Base-by-base conservation (phyloP, 2,888 invertebrate species). In the Euzophera pinguis region DNA sequence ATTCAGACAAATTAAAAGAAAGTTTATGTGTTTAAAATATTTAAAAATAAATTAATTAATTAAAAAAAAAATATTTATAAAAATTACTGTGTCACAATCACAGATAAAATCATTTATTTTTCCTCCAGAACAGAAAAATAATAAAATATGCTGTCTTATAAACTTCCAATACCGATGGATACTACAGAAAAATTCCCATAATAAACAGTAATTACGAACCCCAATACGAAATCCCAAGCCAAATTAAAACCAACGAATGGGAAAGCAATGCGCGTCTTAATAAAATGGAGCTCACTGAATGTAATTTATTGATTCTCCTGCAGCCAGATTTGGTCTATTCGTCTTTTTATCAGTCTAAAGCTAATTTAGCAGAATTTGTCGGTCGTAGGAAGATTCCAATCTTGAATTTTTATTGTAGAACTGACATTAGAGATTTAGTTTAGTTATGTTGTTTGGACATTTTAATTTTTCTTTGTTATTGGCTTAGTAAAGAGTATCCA, bases 351-450 rank as follows among this genome's bases (percentile, higher is more conserved):
- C 60, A 57, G 55, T 64, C 64, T 54, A 55, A 59, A 64, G 64
- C 65, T 70, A 71, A 73, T 71, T 68, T 59, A 55, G 61, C 62
- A 50, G 56, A 61, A 60, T 60, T 63, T 59, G 63, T 54, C 29
- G 13, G 6, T 43, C 43, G 27, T 29, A 43, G 13, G 13, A 43
- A 43, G 43, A 43, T 29, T 29, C 9, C 29, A 4, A 13, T 9
- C 13, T 7, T 12, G 29, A 12, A 43, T 12, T 29, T 12, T 43
- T 13, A 12, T 6, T 3, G 4, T 14, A 13, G 42, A 29, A 43
- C 8, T 29, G 29, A 29, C 29, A 12, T 32, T 9, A 32, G 32
- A 32, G 8, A 6, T 3, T 32, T 32, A 32, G 7, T 6, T 29
- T 7, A 29, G 29, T 29, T 29, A 6, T 6, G 5, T 29, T 29